Percentiles rank a stretch among this genome's conserved stretches.
phyloP scores from a whole-genome alignment of 2,797 vertebrate species.

The Sebastes melanostomus region DNA sequence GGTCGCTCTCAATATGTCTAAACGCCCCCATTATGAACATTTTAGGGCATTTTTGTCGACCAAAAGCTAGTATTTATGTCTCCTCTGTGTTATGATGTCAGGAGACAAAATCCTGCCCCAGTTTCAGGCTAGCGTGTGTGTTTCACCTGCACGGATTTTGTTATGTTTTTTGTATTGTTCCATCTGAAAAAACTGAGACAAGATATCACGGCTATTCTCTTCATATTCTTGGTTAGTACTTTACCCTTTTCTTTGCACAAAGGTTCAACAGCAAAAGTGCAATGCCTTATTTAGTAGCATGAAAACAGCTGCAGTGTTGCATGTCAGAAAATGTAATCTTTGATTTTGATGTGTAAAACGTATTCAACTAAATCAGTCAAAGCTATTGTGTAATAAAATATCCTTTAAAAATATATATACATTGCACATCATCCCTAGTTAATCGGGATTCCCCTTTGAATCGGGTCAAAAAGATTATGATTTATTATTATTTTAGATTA shows the following conservation, averaged over 20 bases:
- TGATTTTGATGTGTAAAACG: neutral
- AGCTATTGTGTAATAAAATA: neutral
- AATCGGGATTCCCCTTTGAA: neutral
- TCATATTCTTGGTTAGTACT: neutral
- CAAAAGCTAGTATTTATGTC: neutral
- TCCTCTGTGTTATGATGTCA: neutral
- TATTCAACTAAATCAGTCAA: neutral
- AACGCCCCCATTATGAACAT: neutral
- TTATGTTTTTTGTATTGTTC: neutral
- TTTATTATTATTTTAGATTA: slow-evolving; percentile 16
- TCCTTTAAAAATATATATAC: neutral
- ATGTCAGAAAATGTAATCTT: neutral
- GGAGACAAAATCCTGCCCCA: neutral
- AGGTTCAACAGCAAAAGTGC: neutral
- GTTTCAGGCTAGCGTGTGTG: neutral
- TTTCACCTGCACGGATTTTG: neutral
- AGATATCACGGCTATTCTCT: neutral
- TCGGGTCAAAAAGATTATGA: neutral
- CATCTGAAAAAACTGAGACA: neutral
- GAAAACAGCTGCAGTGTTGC: neutral
- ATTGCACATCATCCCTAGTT: neutral
- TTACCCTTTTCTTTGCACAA: neutral
- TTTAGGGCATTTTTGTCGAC: neutral
- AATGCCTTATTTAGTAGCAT: neutral
- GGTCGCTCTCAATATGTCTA: neutral